Evolutionary conservation across 1,140 invertebrate genomes (phyloP).

Genomic region (Apis mellifera): DNA sequence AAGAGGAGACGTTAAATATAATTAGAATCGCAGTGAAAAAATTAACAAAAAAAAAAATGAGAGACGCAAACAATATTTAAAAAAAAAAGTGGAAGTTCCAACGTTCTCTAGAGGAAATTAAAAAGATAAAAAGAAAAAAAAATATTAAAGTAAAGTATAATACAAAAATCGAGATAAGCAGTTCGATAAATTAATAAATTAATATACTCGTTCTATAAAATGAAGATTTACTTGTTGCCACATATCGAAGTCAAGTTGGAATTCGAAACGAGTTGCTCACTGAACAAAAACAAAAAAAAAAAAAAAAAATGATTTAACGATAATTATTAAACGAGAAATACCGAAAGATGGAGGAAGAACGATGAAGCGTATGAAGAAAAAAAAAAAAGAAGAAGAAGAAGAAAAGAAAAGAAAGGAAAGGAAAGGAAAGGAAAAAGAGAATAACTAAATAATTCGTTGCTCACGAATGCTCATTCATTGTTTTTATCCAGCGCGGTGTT

Average conservation of each 20-base stretch:
- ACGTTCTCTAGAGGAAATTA: not conserved
- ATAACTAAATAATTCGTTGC: conserved; percentile 50
- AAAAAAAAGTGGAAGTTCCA: not conserved
- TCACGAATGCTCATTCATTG: conserved; percentile 58
- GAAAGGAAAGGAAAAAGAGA: conserved; percentile 1
- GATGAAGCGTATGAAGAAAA: not conserved
- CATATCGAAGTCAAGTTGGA: conserved; percentile 49
- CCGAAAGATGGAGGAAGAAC: not conserved
- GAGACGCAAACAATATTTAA: not conserved
- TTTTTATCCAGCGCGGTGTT: conserved; percentile 44
- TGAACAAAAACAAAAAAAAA: too few species aligned
- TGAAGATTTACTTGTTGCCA: conserved; percentile 42
- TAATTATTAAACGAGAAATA: not conserved
- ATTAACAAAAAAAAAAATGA: not conserved
- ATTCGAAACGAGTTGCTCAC: conserved; percentile 53
- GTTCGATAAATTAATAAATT: conserved; percentile 35
- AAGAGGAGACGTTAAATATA: too few species aligned
- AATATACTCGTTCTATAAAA: conserved; percentile 40
- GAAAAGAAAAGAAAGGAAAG: not conserved
- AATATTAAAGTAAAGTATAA: too few species aligned
- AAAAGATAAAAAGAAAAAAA: not conserved
- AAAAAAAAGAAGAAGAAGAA: conserved; percentile 1
- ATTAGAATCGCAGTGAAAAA: not conserved
- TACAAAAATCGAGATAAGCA: conserved; percentile 10
- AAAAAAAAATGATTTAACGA: not conserved